Evolutionary conservation across 2,888 invertebrate species (phyloP).

Genomic region (Entomobrya multifasciata): DNA sequence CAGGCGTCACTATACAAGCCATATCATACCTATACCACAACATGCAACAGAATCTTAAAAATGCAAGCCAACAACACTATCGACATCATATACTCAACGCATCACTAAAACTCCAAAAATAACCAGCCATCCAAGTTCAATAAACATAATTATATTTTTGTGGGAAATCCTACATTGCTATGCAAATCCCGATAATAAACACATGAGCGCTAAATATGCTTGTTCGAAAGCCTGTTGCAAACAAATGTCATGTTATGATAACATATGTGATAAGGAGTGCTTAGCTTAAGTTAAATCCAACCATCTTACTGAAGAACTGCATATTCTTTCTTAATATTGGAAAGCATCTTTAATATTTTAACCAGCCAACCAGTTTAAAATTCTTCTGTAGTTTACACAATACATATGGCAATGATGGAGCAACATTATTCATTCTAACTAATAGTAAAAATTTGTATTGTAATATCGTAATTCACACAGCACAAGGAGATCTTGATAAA

Average conservation of each 20-base stretch:
- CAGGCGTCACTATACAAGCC: background rate
- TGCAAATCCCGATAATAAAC: constrained; percentile 61
- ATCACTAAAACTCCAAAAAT: constrained; percentile 32
- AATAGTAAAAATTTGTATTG: background rate
- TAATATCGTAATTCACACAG: background rate
- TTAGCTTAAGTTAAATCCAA: background rate
- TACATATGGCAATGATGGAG: constrained; percentile 51
- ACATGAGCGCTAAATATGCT: constrained; percentile 58
- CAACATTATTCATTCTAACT: constrained; percentile 12
- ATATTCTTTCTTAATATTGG: background rate
- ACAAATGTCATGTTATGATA: constrained; percentile 44
- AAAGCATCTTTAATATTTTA: background rate
- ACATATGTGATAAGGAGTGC: background rate
- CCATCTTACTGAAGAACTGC: background rate
- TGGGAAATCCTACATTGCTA: background rate
- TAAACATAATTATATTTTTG: constrained; percentile 59
- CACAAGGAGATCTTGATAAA: background rate
- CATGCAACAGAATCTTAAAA: no score
- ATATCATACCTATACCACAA: no score
- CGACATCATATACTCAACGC: background rate
- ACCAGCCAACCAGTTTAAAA: constrained; percentile 26
- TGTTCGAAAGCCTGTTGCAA: constrained; percentile 43
- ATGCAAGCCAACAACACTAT: constrained; percentile 41
- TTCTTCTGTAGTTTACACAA: background rate
- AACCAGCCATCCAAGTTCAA: constrained; percentile 57